These are phyloP conservation scores for Trichogramma pretiosum DNA, from an alignment of 1,140 invertebrate species.

Conservation along the genomic window DNA sequence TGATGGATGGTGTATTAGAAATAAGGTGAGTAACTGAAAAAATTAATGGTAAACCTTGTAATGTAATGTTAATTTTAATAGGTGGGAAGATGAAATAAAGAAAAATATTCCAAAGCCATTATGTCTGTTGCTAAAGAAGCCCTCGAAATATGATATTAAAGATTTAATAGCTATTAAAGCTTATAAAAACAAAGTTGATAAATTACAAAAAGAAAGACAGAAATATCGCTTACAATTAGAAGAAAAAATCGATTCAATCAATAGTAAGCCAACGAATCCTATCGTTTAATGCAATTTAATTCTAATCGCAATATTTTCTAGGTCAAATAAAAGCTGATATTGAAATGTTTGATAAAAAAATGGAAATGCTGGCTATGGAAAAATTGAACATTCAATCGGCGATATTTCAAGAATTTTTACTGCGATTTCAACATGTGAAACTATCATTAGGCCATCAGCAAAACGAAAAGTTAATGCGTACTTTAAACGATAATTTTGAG, in stretches of 20 bases:
- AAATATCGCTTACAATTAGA: constrained; percentile 53
- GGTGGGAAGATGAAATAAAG: constrained; percentile 62
- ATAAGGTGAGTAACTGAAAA: constrained; percentile 34
- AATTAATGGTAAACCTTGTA: neutral
- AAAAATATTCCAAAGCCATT: constrained; percentile 56
- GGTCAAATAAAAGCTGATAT: constrained; percentile 45
- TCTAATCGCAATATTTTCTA: constrained; percentile 19
- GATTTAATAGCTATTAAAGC: constrained; percentile 48
- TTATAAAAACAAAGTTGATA: constrained; percentile 51
- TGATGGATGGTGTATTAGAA: constrained; percentile 67
- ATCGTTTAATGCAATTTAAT: too few species aligned
- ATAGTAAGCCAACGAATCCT: too few species aligned
- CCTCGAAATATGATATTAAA: constrained; percentile 51
- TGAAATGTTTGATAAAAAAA: constrained; percentile 49
- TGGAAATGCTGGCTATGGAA: constrained; percentile 46
- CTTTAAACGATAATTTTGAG: constrained; percentile 11
- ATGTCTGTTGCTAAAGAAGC: constrained; percentile 52
- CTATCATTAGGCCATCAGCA: too few species aligned
- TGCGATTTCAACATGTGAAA: too few species aligned
- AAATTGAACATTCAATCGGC: constrained; percentile 53
- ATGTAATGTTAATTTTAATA: constrained; percentile 10
- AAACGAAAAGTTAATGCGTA: too few species aligned
- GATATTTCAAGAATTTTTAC: constrained; percentile 49
- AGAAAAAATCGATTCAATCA: constrained; percentile 48
- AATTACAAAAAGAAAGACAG: constrained; percentile 47